A percentile compares a stretch with the other conserved stretches of the same genome.
phyloP scores from a whole-genome alignment of 2,113 vertebrate species.

The Paedocypris sp. region DNA sequence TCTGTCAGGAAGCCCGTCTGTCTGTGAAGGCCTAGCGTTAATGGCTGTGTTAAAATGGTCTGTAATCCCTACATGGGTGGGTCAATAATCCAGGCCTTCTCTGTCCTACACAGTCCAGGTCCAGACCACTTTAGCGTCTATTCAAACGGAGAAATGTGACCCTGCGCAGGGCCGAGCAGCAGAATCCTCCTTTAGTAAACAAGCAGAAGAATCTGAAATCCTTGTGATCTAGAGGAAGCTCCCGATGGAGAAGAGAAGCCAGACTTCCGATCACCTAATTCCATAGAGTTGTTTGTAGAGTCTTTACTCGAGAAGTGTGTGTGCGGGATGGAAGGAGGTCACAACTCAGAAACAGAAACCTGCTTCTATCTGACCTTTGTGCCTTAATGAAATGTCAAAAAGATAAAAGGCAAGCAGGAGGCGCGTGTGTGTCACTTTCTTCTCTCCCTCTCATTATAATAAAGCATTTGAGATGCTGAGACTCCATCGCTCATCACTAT shows the following conservation, averaged over 20 bases:
- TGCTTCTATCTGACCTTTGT: conserved; percentile 53
- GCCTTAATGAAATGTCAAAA: conserved; percentile 50
- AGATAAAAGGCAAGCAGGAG: conserved; percentile 47
- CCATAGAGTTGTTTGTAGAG: neutral
- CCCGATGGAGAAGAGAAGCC: neutral
- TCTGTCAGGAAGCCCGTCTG: conserved; percentile 11
- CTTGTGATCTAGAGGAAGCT: neutral
- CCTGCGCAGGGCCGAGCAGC: neutral
- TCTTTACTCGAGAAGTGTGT: neutral
- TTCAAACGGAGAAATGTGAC: conserved; percentile 1
- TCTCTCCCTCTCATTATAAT: conserved; percentile 15
- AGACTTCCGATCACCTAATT: neutral
- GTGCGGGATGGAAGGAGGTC: neutral
- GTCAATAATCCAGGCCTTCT: conserved; percentile 17
- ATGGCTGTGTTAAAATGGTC: neutral
- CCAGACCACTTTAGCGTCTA: neutral
- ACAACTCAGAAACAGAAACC: conserved; percentile 17
- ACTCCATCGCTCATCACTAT: conserved; percentile 33
- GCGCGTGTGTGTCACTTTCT: neutral
- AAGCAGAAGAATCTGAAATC: neutral
- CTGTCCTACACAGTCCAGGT: neutral
- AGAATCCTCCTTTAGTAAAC: conserved; percentile 18
- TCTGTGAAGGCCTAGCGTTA: neutral
- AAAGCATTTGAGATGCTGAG: conserved; percentile 7
- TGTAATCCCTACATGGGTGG: conserved; percentile 14